Base-by-base conservation (phyloP, 2,113 vertebrate species). In the Periophthalmus modestus region DNA sequence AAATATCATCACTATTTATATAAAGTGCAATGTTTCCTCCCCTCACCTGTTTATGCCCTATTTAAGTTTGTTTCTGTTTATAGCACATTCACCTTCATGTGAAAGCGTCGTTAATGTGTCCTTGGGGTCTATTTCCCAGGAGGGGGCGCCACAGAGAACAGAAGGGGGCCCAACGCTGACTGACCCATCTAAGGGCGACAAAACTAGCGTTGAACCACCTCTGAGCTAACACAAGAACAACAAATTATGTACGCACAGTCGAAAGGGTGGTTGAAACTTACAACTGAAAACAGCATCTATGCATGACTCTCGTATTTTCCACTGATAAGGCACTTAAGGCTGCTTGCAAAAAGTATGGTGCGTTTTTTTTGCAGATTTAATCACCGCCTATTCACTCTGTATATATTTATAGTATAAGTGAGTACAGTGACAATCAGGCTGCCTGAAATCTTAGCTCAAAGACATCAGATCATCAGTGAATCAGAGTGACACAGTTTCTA, bases 141-240 rank as follows among this genome's bases (percentile, higher is more conserved):
- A 88, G 87, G 79, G 76, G 85, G 46, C 79, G 80, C 66, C 52
- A 33, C 79, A 57, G 67, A 68, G 81, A 90, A 82, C 91, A 92
- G 91, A 92, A 91, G 89, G 91, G 91, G 89, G 88, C 84, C 85
- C 66, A 66, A 73, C 80, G 80, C 47, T 72, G 82, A 75, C 82
- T 86, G 87, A 89, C 90, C 88, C 88, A 90, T 90, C 89, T 90
- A 54, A 14, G 82, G 61, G 71, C 28, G 72, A 75, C 52, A 69
- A 79, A 84, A 88, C 72, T 78, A 81, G 81, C 84, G 61, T 58
- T 77, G 75, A 66, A 76, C 72, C 84, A 79, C 84, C 76, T 63
- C 68, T 72, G 77, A 24, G 70, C 77, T 71, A 82, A 84, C 73
- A 77, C 2, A 52, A 88, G 71, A 50, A 59, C 23, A 59, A 28